A percentile compares a stretch with the other conserved stretches of the same genome.
Conservation (phyloP, 1,140 invertebrate species). For the Samia ricini region DNA sequence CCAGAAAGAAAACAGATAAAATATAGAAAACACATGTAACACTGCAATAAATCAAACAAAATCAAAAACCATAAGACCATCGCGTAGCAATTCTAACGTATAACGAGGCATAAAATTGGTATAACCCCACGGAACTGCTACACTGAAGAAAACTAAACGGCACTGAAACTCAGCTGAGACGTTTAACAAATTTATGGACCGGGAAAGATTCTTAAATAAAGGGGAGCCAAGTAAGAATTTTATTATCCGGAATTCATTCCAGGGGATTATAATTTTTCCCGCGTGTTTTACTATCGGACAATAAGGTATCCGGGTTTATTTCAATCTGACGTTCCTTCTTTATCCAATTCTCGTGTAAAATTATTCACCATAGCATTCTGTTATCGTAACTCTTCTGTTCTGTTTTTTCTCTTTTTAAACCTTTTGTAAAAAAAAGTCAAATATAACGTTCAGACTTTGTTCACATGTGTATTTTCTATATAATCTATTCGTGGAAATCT, state of each 20-base stretch:
- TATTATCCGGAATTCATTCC: conserved; percentile 17
- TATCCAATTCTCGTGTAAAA: too few relatives aligned
- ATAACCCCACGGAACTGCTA: conserved; percentile 9
- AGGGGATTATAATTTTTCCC: conserved; percentile 11
- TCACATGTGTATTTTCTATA: too few relatives aligned
- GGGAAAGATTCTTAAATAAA: conserved; percentile 34
- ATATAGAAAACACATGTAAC: background rate
- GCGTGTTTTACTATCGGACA: background rate
- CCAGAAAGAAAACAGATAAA: background rate
- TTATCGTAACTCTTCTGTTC: too few relatives aligned
- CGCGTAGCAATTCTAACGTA: conserved; percentile 25
- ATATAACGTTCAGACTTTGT: too few relatives aligned
- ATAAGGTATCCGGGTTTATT: too few relatives aligned
- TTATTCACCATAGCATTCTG: too few relatives aligned
- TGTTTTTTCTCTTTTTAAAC: too few relatives aligned
- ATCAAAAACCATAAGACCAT: conserved; percentile 7
- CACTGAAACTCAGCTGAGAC: conserved; percentile 22
- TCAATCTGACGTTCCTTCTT: too few relatives aligned
- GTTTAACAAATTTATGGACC: conserved; percentile 33
- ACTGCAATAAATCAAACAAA: conserved; percentile 3
- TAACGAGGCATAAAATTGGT: conserved; percentile 35
- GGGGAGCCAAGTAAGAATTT: conserved; percentile 21
- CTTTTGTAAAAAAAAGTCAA: too few relatives aligned
- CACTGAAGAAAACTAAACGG: conserved; percentile 22
- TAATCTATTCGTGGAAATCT: too few relatives aligned